Conservation (phyloP, 2,888 invertebrate genomes). For the Hypolimnas misippus region DNA sequence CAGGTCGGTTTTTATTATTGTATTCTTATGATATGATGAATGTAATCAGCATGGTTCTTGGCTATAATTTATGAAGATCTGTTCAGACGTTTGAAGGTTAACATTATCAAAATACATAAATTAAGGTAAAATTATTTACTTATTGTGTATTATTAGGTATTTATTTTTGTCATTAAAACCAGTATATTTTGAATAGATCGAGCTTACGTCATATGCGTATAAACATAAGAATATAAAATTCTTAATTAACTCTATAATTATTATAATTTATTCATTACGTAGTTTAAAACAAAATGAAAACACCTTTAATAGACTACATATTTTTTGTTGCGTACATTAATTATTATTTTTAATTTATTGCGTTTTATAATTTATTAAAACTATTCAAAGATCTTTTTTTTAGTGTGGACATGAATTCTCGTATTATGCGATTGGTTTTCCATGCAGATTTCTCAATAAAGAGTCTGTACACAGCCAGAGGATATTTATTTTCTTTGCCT, state of each 20-base stretch:
- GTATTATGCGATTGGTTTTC: slow-evolving; percentile 44
- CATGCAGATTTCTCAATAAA: slow-evolving; percentile 49
- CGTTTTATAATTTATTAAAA: not conserved
- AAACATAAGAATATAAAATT: no score
- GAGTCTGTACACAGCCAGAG: slow-evolving; percentile 54
- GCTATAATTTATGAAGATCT: no score
- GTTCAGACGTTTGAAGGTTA: no score
- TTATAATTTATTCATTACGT: no score
- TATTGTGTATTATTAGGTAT: no score
- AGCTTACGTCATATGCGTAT: no score
- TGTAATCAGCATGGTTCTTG: no score
- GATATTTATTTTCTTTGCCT: slow-evolving; percentile 48
- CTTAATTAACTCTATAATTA: no score
- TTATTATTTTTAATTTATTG: not conserved
- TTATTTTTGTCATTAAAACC: not conserved
- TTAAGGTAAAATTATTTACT: no score
- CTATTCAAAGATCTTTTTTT: slow-evolving; percentile 7
- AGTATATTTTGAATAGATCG: not conserved
- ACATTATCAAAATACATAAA: no score
- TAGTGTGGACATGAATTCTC: slow-evolving; percentile 26
- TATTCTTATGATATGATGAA: not conserved
- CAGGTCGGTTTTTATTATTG: slow-evolving; percentile 28
- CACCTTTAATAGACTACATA: not conserved
- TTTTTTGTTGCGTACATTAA: no score
- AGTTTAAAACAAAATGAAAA: not conserved